These are phyloP conservation scores for Protula sp. DNA, from an alignment of 2,888 invertebrate genomes.

Conservation along the genomic window DNA sequence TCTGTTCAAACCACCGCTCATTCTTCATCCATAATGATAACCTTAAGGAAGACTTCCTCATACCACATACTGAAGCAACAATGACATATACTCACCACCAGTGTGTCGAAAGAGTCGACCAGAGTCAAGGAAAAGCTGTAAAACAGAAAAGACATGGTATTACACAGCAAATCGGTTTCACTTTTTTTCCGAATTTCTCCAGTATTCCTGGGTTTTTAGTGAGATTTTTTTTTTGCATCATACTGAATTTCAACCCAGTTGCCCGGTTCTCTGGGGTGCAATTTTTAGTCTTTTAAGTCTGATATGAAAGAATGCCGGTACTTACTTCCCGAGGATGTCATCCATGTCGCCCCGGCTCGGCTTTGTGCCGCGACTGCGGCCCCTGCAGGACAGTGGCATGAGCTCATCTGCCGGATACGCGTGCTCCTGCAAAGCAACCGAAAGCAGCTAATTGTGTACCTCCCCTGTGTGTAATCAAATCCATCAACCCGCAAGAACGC, in stretches of 20 bases:
- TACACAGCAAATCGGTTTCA: too few relatives aligned
- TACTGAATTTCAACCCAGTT: too few relatives aligned
- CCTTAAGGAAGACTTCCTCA: too few relatives aligned
- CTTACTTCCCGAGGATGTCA: slow-evolving; percentile 94
- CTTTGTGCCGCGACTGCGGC: slow-evolving; percentile 82
- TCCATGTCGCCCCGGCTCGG: slow-evolving; percentile 93
- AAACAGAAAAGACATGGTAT: slow-evolving; percentile 14
- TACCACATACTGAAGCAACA: too few relatives aligned
- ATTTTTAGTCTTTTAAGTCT: not conserved
- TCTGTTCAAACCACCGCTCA: too few relatives aligned
- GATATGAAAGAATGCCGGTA: slow-evolving; percentile 21
- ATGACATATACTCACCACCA: slow-evolving; percentile 63
- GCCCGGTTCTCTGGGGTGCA: too few relatives aligned
- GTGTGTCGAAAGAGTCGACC: slow-evolving; percentile 87
- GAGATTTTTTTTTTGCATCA: too few relatives aligned
- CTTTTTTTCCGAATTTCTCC: too few relatives aligned
- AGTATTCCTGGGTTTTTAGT: too few relatives aligned
- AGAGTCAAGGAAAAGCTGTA: slow-evolving; percentile 90
- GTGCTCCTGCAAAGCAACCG: slow-evolving; percentile 60
- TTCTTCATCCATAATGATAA: too few relatives aligned
- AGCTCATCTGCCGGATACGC: slow-evolving; percentile 98
- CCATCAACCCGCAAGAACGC: not conserved
- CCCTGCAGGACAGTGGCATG: slow-evolving; percentile 93
- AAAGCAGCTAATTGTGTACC: too few relatives aligned
- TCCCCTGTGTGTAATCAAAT: too few relatives aligned